Conservation (phyloP, 2,113 vertebrate species). For the Salvator merianae region DNA sequence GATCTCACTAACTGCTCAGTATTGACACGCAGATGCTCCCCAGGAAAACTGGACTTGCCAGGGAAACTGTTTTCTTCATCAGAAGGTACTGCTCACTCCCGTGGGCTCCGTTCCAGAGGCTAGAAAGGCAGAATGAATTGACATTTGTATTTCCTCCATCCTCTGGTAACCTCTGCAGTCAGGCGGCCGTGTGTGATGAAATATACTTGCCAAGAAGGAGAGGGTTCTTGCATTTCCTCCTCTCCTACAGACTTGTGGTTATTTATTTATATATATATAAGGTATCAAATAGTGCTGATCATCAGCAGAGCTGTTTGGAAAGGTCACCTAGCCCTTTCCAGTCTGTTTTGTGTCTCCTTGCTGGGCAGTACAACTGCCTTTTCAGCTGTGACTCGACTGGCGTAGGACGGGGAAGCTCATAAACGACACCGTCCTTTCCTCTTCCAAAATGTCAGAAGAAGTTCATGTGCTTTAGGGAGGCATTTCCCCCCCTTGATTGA, state of each 20-base stretch:
- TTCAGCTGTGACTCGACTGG: neutral
- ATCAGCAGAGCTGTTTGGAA: neutral
- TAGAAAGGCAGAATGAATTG: neutral
- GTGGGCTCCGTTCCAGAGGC: neutral
- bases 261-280: conserved; percentile 1
- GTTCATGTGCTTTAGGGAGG: conserved; percentile 5
- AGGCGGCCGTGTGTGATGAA: neutral
- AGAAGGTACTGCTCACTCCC: neutral
- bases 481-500: neutral
- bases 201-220: neutral
- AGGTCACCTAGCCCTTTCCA: neutral
- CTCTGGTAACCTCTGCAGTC: neutral
- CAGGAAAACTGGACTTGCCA: neutral
- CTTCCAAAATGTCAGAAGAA: conserved; percentile 30
- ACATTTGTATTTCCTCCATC: conserved; percentile 7
- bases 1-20: neutral
- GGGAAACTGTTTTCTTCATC: conserved; percentile 27
- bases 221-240: neutral
- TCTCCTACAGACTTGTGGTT: neutral
- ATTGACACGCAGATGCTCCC: neutral
- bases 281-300: conserved; percentile 21
- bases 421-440: neutral
- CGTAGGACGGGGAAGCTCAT: neutral
- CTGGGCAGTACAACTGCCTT: neutral
- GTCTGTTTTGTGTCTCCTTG: neutral